Evolutionary conservation across 2,113 vertebrate genomes (phyloP), one percentile per base, ranked within the genome.

Genomic region (Centropus bengalensis): DNA sequence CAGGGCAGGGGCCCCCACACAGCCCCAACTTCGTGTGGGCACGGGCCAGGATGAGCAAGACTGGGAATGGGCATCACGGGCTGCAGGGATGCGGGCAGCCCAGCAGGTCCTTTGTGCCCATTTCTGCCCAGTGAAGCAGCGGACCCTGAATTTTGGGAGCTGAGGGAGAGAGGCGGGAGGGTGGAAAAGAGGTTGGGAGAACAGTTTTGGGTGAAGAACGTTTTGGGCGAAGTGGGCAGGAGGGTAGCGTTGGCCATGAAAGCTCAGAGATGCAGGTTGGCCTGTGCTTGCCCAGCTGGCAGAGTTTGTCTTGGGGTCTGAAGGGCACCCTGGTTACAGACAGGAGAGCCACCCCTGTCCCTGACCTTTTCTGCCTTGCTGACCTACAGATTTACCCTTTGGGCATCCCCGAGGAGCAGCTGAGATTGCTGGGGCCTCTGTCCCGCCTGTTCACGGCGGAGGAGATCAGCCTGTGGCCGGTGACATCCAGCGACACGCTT

Each of bases 401-500:
- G 0, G 96, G 94, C 14, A 28, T 98, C 24, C 98, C 98, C 0
- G 97, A 98, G n/a, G 32, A 94, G 51, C 94, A 96, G 82, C 94
- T 98, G 71, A 59, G 9, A 54, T 33, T 71, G 26, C 51, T 98
- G 7, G 52, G 96, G 47, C 6, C 0, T 0, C 71, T 98, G 51
- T 81, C 96, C 12, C 85, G 42, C 30, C 82, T 36, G 42, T 98
- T 97, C 94, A 73, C 94, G 0, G 26, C 1, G 0, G 6, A 45
- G 1, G 97, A 98, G 93, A 97, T 97, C 33, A 17, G 91, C 86
- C 86, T 2, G 60, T 98, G 98, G 98, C 15, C 4, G 1, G 67
- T 98, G 94, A 97, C 76, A 0, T 96, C 93, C 62, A 20, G 14
- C 0, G 88, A 78, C 70, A 98, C 98, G 0, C 91, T 98, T 4